Evolutionary conservation across 2,113 vertebrate species (phyloP), one percentile per base, ranked within the genome.

Genomic region (Stictonetta naevosa): DNA sequence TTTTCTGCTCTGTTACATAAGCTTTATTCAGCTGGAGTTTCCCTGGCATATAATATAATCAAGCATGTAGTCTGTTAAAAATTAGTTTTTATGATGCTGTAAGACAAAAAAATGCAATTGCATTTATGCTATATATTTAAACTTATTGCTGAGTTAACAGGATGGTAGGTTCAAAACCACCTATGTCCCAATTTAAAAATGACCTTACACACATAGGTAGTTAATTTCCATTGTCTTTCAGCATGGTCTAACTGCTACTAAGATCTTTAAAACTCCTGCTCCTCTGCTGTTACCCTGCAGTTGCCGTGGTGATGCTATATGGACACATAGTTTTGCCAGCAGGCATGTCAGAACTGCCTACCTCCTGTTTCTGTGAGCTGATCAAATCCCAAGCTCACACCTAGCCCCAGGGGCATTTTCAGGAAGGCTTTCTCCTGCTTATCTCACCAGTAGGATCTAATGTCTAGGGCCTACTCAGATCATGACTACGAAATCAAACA

Each of bases 271-370:
- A 84, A 28, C 25, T 44, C 40, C 16, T 75, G 53, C 36, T 92
- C 91, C 73, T 5, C 78, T 91, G 53, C 71, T 95, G 36, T 91
- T 83, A 94, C 38, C 77, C 86, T 79, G 66, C 48, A 89, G 91
- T 73, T 94, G 91, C 82, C 78, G 71, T 72, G 79, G 58, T 38
- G 71, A 77, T 92, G n/a, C 77, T 89, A 29, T 69, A 85, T 87
- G 3, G 69, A 78, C 67, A 66, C 11, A 8, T 7, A 84, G 62
- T 21, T 87, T 71, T 96, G 87, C 91, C 87, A 95, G 62, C 4
- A 12, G 94, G 93, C 96, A 79, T 96, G 95, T 95, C 91, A 95
- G 94, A 83, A 97, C 95, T 73, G 40, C 66, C 59, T 84, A 40
- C 4, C 2, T 89, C 89, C 75, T 90, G 78, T 62, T 91, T 84